Percentiles rank a stretch among this genome's conserved stretches.
These are phyloP conservation scores for Seriola rivoliana DNA, from an alignment of 2,113 vertebrate species.

Conservation along the genomic window DNA sequence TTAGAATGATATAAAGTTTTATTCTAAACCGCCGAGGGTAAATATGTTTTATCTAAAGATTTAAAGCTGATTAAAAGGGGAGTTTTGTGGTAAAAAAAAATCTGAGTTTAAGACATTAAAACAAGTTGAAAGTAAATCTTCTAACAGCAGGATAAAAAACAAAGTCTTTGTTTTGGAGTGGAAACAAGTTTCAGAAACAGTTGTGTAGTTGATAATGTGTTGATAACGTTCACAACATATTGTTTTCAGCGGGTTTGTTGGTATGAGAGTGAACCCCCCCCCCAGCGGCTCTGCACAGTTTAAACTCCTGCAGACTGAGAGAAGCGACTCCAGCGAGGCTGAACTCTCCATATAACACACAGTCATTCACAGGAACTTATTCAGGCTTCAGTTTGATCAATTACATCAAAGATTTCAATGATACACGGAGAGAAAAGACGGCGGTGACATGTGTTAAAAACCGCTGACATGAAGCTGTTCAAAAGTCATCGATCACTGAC, in stretches of 20 bases:
- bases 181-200: not conserved
- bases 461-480: no score
- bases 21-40: no score
- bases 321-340: constrained; percentile 50
- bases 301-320: constrained; percentile 48
- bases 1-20: no score
- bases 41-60: no score
- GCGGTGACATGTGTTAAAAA: no score
- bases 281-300: constrained; percentile 78
- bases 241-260: not conserved
- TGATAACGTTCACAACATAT: not conserved
- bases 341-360: constrained; percentile 14
- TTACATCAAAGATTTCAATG: no score
- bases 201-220: not conserved
- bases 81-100: no score
- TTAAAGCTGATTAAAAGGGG: no score
- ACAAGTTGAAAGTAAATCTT: not conserved
- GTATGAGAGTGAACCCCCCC: not conserved
- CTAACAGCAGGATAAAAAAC: not conserved
- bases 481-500: not conserved
- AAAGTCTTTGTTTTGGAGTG: not conserved
- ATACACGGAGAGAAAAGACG: no score
- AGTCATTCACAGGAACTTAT: not conserved
- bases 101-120: no score
- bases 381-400: no score